phyloP scores from a whole-genome alignment of 2,797 vertebrate genomes.

The Sebastes oblongus region DNA sequence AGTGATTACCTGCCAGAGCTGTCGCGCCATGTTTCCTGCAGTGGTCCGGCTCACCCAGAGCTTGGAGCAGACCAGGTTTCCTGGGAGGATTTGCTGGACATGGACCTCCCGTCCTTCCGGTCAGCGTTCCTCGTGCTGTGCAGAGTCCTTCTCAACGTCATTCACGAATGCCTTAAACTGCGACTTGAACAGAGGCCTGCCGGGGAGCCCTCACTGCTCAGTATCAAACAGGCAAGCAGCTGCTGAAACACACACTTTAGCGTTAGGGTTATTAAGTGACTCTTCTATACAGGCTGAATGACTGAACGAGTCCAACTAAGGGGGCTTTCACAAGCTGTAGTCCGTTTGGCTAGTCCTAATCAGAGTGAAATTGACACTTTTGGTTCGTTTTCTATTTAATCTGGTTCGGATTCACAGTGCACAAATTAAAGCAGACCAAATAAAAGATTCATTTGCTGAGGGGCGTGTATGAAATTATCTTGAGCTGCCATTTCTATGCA shows the following conservation, averaged over 20 bases:
- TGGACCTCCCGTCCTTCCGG: slow-evolving; percentile 97
- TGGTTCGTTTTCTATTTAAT: too few relatives aligned
- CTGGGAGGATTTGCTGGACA: slow-evolving; percentile 91
- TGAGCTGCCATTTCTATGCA: too few relatives aligned
- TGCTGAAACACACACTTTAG: neutral
- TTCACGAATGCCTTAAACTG: slow-evolving; percentile 98
- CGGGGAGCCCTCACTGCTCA: slow-evolving; percentile 95
- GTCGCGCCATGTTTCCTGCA: slow-evolving; percentile 83
- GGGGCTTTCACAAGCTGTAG: too few relatives aligned
- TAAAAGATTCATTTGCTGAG: too few relatives aligned
- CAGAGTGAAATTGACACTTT: too few relatives aligned
- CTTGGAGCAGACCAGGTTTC: slow-evolving; percentile 86
- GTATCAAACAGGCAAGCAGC: slow-evolving; percentile 94
- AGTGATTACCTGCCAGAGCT: slow-evolving; percentile 94
- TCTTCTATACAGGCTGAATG: neutral
- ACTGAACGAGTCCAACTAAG: neutral
- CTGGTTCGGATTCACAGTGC: too few relatives aligned
- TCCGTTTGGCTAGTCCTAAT: too few relatives aligned
- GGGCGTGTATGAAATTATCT: too few relatives aligned
- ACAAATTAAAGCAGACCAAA: too few relatives aligned
- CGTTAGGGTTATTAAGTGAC: neutral
- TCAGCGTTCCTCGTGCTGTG: slow-evolving; percentile 97
- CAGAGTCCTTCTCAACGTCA: slow-evolving; percentile 96
- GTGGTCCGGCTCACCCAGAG: slow-evolving; percentile 78
- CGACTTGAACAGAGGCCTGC: slow-evolving; percentile 96